Percentiles rank a stretch among this genome's conserved stretches.
phyloP scores from a whole-genome alignment of 1,140 invertebrate species.

The Diabrotica undecimpunctata region DNA sequence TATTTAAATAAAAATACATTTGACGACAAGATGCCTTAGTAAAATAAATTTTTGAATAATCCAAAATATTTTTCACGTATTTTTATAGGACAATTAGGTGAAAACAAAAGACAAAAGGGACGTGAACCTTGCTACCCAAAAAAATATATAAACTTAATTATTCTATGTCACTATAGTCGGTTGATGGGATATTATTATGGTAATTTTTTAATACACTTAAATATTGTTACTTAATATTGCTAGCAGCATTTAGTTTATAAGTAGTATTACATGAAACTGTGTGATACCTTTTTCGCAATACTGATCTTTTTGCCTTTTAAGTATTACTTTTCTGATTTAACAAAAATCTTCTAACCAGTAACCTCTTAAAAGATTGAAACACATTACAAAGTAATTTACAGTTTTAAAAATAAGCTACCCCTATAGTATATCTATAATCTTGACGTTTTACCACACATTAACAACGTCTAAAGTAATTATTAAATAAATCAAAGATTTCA shows the following conservation, averaged over 20 bases:
- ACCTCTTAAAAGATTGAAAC: no score
- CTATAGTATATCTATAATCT: no score
- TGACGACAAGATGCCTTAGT: conserved; percentile 19
- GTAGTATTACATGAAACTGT: conserved; percentile 42
- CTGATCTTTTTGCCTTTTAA: conserved; percentile 34
- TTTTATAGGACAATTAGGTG: conserved; percentile 17
- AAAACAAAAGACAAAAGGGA: conserved; percentile 5
- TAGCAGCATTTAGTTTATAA: conserved; percentile 44
- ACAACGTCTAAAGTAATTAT: no score
- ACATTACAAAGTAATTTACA: no score
- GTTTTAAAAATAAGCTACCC: no score
- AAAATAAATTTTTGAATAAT: conserved; percentile 20
- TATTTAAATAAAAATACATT: conserved; percentile 11
- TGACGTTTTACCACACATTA: no score
- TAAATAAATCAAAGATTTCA: no score
- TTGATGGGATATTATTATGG: conserved; percentile 33
- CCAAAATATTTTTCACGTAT: conserved; percentile 18
- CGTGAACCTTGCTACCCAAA: conserved; percentile 15
- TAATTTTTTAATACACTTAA: conserved; percentile 26
- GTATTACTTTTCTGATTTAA: conserved; percentile 40
- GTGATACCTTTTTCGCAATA: conserved; percentile 42
- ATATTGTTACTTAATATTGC: conserved; percentile 37
- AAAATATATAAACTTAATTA: conserved; percentile 27
- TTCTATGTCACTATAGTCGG: conserved; percentile 39
- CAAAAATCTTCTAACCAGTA: not conserved